A percentile compares a stretch with the other conserved stretches of the same genome.
Conservation (phyloP, 1,140 invertebrate species). For the Metopolophium dirhodum region DNA sequence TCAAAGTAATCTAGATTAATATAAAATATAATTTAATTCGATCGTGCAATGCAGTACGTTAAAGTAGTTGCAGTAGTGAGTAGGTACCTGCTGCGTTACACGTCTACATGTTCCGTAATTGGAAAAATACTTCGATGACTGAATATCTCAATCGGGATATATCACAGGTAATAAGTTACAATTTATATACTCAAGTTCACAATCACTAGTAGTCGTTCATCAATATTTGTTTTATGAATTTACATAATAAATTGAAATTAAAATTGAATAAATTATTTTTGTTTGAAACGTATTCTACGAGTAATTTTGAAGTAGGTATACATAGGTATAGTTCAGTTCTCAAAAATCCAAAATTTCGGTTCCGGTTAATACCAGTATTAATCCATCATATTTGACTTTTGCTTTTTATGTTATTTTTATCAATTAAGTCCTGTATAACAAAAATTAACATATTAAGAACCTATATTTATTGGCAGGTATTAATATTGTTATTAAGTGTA, state of each 20-base stretch:
- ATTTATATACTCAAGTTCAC: neutral
- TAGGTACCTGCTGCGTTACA: neutral
- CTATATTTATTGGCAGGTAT: too few relatives aligned
- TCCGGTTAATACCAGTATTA: too few relatives aligned
- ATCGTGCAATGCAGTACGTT: neutral
- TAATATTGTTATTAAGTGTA: too few relatives aligned
- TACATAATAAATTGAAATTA: neutral
- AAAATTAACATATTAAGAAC: too few relatives aligned
- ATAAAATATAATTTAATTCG: neutral
- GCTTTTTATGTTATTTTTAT: too few relatives aligned
- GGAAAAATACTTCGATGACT: neutral
- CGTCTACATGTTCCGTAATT: neutral
- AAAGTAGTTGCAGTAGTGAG: neutral
- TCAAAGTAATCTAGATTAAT: neutral
- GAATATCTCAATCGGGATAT: neutral
- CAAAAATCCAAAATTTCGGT: too few relatives aligned
- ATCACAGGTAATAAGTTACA: neutral
- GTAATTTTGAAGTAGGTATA: neutral
- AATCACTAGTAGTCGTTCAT: neutral
- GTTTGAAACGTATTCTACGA: neutral
- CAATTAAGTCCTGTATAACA: too few relatives aligned
- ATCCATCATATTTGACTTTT: too few relatives aligned
- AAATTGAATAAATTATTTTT: neutral
- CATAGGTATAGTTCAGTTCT: too few relatives aligned
- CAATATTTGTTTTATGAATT: neutral